phyloP scores from a whole-genome alignment of 2,797 vertebrate genomes.

The Acipenser ruthenus region DNA sequence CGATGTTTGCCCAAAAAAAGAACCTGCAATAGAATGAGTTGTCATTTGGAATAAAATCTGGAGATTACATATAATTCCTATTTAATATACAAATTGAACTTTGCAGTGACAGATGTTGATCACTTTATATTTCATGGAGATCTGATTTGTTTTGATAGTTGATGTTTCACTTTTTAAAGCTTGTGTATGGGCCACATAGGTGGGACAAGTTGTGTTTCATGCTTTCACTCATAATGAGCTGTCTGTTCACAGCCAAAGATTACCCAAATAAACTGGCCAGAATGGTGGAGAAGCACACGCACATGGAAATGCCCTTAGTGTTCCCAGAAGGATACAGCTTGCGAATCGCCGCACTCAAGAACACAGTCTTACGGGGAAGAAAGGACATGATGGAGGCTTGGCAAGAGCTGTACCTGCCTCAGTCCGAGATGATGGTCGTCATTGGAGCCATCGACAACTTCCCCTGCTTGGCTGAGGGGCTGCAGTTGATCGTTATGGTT shows the following conservation, averaged over 20 bases:
- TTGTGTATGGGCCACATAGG: too few relatives aligned
- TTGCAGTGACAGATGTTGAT: too few relatives aligned
- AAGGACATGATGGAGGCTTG: constrained; percentile 17
- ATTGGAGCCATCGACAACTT: constrained; percentile 16
- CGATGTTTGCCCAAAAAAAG: too few relatives aligned
- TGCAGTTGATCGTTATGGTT: constrained; percentile 18
- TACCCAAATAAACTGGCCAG: neutral
- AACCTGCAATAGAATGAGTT: too few relatives aligned
- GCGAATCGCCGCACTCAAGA: constrained; percentile 8
- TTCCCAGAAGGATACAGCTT: neutral
- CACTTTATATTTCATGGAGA: too few relatives aligned
- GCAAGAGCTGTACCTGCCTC: constrained; percentile 11
- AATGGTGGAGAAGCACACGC: neutral
- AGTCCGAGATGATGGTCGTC: constrained; percentile 9
- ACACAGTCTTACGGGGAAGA: constrained; percentile 14
- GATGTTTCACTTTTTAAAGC: too few relatives aligned
- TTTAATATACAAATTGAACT: too few relatives aligned
- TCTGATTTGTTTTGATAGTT: too few relatives aligned
- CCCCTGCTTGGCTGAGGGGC: constrained; percentile 11
- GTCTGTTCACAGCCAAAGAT: neutral
- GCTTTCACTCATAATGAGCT: too few relatives aligned
- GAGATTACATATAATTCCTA: too few relatives aligned
- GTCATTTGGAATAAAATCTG: too few relatives aligned
- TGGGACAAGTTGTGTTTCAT: too few relatives aligned
- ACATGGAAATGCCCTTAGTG: neutral